Base-by-base conservation (phyloP, 2,797 vertebrate species). In the Diceros bicornis region DNA sequence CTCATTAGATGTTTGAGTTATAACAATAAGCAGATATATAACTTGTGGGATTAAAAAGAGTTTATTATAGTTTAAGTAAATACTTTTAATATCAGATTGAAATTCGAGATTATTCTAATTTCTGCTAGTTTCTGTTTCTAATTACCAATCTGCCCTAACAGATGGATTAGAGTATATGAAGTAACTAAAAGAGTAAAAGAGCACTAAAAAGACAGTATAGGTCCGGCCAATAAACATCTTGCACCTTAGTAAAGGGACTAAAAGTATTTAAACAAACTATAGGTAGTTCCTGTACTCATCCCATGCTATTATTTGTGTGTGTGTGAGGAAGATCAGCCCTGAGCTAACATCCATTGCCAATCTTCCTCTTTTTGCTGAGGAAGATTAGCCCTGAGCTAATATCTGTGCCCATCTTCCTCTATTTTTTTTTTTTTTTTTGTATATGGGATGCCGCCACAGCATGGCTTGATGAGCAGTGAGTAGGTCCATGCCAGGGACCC, bases 81-180 rank as follows among this genome's bases (percentile, higher is more conserved):
- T 72, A 59, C 55, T 90, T 93, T 82, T 41, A 72, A 57, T 57
- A 72, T 77, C 47, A 92, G 61, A 66, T 55, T 92, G 32, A 94
- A 94, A 92, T 87, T 68, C 25, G 87, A 96, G 50, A 74, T 88
- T 93, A 86, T 55, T 57, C 32, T 91, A 88, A 59, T 88, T 59
- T 79, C 72, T 88, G 64, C 69, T 87, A 72, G 68, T 91, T 69
- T 93, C 23, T 85, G 17, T 72, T 93, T 96, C 27, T 69, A 75
- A 91, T 55, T 96, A 69, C 62, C 37, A 96, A 27, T 68, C 64
- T 95, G 64, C 59, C 34, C 37, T 78, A 90, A 79, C 44, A 88
- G 34, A 84, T 20, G 29, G 44, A 91, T 81, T 81, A n/a, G 25
- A 32, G 59, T 34, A n/a, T 61, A 17, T 66, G 37, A 32, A 84